These are phyloP conservation scores for Pemphredon lugubris DNA, from an alignment of 2,888 invertebrate species.

Conservation along the genomic window DNA sequence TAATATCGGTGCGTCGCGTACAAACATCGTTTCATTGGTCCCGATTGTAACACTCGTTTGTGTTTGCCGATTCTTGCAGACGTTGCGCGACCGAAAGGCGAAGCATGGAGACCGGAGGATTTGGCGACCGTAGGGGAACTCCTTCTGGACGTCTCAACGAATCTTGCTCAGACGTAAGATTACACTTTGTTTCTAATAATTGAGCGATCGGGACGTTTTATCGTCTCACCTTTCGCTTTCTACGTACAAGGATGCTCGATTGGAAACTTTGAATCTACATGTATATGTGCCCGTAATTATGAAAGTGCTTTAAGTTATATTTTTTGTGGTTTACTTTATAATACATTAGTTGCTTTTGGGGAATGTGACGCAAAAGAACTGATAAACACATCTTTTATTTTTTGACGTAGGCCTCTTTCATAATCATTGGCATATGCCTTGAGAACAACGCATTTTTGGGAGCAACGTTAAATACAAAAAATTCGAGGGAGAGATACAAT, in stretches of 20 bases:
- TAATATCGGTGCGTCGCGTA: not conserved
- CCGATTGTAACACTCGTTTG: not conserved
- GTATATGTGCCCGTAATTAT: too few relatives aligned
- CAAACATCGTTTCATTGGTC: conserved; percentile 7
- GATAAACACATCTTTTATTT: too few relatives aligned
- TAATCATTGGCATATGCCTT: too few relatives aligned
- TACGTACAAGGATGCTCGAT: not conserved
- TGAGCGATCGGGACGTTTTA: not conserved
- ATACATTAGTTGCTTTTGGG: too few relatives aligned
- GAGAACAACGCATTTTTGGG: too few relatives aligned
- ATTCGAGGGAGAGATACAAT: too few relatives aligned
- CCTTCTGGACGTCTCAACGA: conserved; percentile 91
- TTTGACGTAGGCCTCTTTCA: too few relatives aligned
- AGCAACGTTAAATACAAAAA: too few relatives aligned
- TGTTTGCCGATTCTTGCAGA: conserved; percentile 82
- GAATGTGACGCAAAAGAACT: too few relatives aligned
- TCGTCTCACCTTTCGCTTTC: not conserved
- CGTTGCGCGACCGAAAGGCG: conserved; percentile 90
- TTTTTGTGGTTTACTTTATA: too few relatives aligned
- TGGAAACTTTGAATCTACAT: too few relatives aligned
- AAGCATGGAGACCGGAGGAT: conserved; percentile 90
- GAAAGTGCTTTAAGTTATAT: too few relatives aligned
- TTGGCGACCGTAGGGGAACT: conserved; percentile 93
- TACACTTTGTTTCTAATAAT: conserved; percentile 9
- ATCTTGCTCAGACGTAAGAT: conserved; percentile 90